Percentiles rank a stretch among this genome's conserved stretches.
phyloP scores from a whole-genome alignment of 2,797 vertebrate species.

The Acanthurus tractus region DNA sequence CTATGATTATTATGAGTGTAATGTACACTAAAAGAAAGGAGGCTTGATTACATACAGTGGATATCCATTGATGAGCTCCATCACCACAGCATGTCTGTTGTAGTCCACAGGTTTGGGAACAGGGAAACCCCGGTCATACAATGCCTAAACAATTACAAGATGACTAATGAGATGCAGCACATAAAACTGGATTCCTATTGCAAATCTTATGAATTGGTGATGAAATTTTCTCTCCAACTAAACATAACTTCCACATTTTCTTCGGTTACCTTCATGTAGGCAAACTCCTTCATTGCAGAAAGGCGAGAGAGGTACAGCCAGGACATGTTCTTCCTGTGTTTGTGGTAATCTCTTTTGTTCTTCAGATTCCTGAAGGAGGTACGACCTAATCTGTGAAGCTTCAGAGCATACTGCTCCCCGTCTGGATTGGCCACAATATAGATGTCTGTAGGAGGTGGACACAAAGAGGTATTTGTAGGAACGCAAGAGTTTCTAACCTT shows the following conservation, averaged over 20 bases:
- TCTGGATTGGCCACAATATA: conserved; percentile 94
- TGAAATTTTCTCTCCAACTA: neutral
- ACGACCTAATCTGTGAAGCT: conserved; percentile 94
- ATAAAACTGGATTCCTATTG: neutral
- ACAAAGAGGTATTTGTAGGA: conserved; percentile 15
- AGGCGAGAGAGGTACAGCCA: conserved; percentile 98
- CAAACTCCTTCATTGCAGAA: conserved; percentile 97
- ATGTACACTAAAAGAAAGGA: neutral
- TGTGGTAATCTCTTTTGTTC: conserved; percentile 98
- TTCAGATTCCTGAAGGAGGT: conserved; percentile 97
- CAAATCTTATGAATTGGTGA: neutral
- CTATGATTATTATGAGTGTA: neutral
- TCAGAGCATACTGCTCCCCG: conserved; percentile 92
- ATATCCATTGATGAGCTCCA: conserved; percentile 97
- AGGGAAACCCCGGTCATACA: conserved; percentile 94
- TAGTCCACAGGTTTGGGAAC: conserved; percentile 97
- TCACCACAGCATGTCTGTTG: conserved; percentile 96
- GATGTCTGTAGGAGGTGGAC: conserved; percentile 87
- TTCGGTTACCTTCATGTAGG: conserved; percentile 95
- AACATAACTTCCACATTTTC: neutral
- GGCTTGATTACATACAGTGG: conserved; percentile 90
- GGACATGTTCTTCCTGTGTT: conserved; percentile 93
- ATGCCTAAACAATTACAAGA: conserved; percentile 77
- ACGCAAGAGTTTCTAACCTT: neutral
- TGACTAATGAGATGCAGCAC: neutral